These are phyloP conservation scores for Pithys albifrons DNA, from an alignment of 2,113 vertebrate species.

Conservation along the genomic window DNA sequence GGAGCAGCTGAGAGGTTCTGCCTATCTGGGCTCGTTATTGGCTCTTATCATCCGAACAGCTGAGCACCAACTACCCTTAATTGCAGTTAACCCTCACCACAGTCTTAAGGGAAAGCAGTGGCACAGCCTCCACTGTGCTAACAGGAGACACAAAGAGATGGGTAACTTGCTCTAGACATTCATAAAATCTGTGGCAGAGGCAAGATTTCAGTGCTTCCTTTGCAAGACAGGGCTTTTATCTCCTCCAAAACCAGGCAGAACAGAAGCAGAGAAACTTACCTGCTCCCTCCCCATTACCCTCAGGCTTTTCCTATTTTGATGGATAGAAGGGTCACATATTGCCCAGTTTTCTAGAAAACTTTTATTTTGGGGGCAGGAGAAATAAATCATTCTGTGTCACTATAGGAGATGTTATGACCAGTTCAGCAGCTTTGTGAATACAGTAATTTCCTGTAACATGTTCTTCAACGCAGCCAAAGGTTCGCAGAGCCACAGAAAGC, in stretches of 20 bases:
- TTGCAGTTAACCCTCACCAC: neutral
- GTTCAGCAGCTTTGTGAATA: neutral
- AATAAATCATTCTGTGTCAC: neutral
- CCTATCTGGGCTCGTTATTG: neutral
- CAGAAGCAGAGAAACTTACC: neutral
- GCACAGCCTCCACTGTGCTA: no score
- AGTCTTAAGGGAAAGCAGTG: neutral
- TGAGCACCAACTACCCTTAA: neutral
- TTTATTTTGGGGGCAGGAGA: neutral
- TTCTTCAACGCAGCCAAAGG: neutral
- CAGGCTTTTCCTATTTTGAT: neutral
- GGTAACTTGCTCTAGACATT: neutral
- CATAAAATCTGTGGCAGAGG: neutral
- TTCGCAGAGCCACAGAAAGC: neutral
- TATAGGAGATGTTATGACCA: neutral
- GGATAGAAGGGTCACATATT: neutral
- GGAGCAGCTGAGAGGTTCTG: neutral
- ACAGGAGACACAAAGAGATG: neutral
- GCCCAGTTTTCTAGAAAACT: neutral
- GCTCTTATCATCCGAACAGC: neutral
- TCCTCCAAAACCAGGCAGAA: neutral
- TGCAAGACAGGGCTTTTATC: neutral
- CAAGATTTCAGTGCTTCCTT: neutral
- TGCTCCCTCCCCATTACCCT: neutral
- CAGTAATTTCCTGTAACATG: neutral